Base-by-base conservation (phyloP, 2,113 vertebrate species). In the Takifugu flavidus region DNA sequence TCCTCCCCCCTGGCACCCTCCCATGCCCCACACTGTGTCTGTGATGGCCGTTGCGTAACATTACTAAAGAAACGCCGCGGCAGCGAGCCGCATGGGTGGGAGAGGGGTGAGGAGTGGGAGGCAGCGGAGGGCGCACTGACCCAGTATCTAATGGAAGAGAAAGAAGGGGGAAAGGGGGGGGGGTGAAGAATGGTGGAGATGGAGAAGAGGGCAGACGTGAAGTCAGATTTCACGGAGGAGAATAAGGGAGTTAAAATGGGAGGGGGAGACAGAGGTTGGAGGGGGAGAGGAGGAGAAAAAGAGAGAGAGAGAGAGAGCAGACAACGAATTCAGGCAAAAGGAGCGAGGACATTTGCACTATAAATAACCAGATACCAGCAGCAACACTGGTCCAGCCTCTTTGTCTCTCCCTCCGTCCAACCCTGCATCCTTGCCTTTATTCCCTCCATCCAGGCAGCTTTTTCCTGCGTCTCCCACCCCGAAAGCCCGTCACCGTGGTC, bases 271-370 rank as follows among this genome's bases (percentile, higher is more conserved):
- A 13, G 53, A 56, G 54, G 67, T 61, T 58, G 10, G 20, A 20
- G 20, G 63, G 68, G 75, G 52, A 66, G 59, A 55, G 66, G 45
- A 42, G 62, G 64, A 71, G 65, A 72, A 52, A 67, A 70, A 75
- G 63, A 69, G 67, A 62, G 74, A 75, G 63, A 75, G 63, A 69
- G 67, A 62, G 79, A 39, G 34, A 11, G 67, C 62, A 84, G 77
- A 80, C 77, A 80, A 82, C 77, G 77, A 82, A 74, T 80, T 78
- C 72, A 80, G 77, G 80, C 75, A 75, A 84, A 75, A 84, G 72
- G 57, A 82, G 79, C 56, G 62, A 51, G 68, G 60, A 77, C 74
- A 72, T 80, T 76, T 78, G 42, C 73, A 78, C 79, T 82, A 85
- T 82, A 80, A 85, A 82, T 85, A 85, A 78, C 83, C 45, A 65